These are phyloP conservation scores for Tonatia bakeri DNA, from an alignment of 2,113 vertebrate species.

Conservation along the genomic window DNA sequence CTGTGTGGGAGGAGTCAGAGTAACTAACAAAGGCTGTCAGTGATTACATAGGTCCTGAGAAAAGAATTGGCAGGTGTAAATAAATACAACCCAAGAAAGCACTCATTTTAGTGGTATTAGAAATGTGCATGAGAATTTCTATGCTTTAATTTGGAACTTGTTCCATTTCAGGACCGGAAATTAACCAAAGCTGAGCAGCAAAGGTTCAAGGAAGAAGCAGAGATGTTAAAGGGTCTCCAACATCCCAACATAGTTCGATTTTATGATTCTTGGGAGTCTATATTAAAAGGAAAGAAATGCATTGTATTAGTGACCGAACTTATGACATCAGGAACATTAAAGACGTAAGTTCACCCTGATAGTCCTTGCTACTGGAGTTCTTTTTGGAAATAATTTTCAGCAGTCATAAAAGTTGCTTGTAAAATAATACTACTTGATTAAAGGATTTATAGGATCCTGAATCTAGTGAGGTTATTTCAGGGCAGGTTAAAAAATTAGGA, in stretches of 20 bases:
- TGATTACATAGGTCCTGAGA: slow-evolving; percentile 15
- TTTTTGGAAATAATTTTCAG: slow-evolving; percentile 50
- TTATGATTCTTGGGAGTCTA: slow-evolving; percentile 96
- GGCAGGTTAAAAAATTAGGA: slow-evolving; percentile 20
- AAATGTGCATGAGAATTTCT: slow-evolving; percentile 3
- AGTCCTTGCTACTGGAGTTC: neutral
- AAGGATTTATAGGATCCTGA: slow-evolving; percentile 12
- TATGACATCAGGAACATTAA: slow-evolving; percentile 96
- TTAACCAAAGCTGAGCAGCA: slow-evolving; percentile 94
- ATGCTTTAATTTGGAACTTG: slow-evolving; percentile 28
- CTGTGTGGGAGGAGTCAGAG: neutral
- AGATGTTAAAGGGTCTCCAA: slow-evolving; percentile 95
- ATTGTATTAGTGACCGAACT: slow-evolving; percentile 96
- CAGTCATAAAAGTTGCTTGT: slow-evolving; percentile 35
- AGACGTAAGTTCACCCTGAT: slow-evolving; percentile 85
- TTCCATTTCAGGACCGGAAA: slow-evolving; percentile 88
- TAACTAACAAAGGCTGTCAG: neutral
- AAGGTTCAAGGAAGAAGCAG: slow-evolving; percentile 94
- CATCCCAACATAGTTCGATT: slow-evolving; percentile 97
- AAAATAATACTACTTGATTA: slow-evolving; percentile 25
- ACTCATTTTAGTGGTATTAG: neutral
- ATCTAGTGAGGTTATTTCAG: slow-evolving; percentile 2
- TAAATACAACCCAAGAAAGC: neutral
- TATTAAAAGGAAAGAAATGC: slow-evolving; percentile 92
- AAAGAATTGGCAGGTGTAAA: neutral